Evolutionary conservation across 2,113 vertebrate species (phyloP), one percentile per base, ranked within the genome.

Genomic region (Procavia capensis): DNA sequence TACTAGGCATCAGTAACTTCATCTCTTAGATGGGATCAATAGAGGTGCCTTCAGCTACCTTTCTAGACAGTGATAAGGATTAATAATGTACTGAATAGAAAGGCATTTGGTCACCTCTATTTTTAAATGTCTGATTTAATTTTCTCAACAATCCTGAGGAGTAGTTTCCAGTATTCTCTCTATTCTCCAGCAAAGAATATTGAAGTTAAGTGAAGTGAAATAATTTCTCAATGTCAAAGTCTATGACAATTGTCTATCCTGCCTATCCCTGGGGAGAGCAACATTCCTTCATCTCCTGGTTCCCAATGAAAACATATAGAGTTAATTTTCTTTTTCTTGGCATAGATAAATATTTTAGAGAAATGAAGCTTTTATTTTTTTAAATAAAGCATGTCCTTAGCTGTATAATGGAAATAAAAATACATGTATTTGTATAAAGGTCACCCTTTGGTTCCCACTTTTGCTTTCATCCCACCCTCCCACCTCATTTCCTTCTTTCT

Each of bases 71-170:
- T 7, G 50, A 29, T 94, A 43, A 92, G 22, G 27, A 66, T 36
- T 92, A 54, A 66, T 88, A 34, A 54, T 19, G 63, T 27, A 83
- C 80, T 31, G 63, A 93, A 76, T 9, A 34, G 83, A 72, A 94
- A 94, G 11, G 22, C 63, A 91, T 66, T 78, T 84, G 88, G 68
- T 75, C 27, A 87, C 11, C 72, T 68, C 14, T 70, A 54, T 92
- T 54, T 75, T n/a, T 68, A 95, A 96, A 94, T 13, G 64, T 93
- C 66, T 83, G 63, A 90, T 64, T 64, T 74, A 68, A 92, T 85
- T 43, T 72, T 87, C 80, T 92, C 66, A 74, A 63, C 13, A 78
- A 92, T 2, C 19, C 9, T 57, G 9, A 78, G 79, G 97, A 76
- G 34, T 36, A 70, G 13, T 36, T 86, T 6, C 25, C 88, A 64